A percentile compares a stretch with the other conserved stretches of the same genome.
These are phyloP conservation scores for Diarsia dahlii DNA, from an alignment of 2,888 invertebrate species.

Conservation along the genomic window DNA sequence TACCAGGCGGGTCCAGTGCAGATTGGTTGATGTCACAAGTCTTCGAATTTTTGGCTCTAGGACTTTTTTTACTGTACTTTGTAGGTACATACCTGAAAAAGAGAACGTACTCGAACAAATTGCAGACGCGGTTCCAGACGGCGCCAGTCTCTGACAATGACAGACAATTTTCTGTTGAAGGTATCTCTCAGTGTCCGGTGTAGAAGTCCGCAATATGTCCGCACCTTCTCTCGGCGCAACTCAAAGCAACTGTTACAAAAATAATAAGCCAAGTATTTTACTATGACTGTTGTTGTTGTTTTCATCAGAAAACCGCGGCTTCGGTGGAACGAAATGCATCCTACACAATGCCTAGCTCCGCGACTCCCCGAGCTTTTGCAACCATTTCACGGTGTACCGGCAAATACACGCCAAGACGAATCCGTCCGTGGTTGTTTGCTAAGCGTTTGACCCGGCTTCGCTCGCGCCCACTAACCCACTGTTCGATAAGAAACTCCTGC, in stretches of 20 bases:
- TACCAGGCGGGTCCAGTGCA: too few species aligned
- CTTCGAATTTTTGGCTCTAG: too few species aligned
- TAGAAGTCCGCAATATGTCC: not conserved
- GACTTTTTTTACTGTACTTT: too few species aligned
- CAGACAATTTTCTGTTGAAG: not conserved
- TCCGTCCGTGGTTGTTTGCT: conserved; percentile 83
- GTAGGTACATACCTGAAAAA: not conserved
- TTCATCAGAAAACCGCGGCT: conserved; percentile 66
- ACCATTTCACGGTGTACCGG: conserved; percentile 81
- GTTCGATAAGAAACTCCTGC: conserved; percentile 78
- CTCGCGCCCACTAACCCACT: conserved; percentile 88
- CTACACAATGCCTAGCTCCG: conserved; percentile 75
- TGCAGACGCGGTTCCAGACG: not conserved
- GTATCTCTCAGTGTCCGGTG: not conserved
- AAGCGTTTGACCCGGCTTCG: conserved; percentile 87
- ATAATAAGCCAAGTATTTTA: conserved; percentile 13
- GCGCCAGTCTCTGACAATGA: not conserved
- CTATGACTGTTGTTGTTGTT: conserved; percentile 10
- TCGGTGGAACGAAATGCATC: conserved; percentile 76
- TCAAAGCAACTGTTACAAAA: conserved; percentile 16
- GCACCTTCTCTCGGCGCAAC: not conserved
- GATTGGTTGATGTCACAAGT: too few species aligned
- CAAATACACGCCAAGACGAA: conserved; percentile 84
- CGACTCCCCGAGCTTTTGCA: conserved; percentile 78
- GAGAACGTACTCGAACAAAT: not conserved